These are phyloP conservation scores for Sphaeramia orbicularis DNA, from an alignment of 2,797 vertebrate species.

Conservation along the genomic window DNA sequence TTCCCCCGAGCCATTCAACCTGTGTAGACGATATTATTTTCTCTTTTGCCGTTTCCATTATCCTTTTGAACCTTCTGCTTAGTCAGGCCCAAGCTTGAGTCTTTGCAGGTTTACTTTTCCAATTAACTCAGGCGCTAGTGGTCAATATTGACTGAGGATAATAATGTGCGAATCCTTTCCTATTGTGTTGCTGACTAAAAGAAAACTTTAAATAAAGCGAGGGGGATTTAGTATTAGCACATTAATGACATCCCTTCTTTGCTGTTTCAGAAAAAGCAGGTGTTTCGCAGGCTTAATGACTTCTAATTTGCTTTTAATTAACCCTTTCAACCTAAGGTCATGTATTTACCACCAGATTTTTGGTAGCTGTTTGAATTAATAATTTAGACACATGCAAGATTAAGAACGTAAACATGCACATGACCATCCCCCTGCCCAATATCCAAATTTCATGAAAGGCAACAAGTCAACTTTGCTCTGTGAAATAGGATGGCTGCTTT, in stretches of 20 bases:
- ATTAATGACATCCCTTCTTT: conserved; percentile 78
- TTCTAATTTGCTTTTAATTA: conserved; percentile 88
- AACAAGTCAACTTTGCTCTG: conserved; percentile 70
- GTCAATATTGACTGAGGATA: conserved; percentile 85
- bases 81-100: conserved; percentile 54
- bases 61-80: conserved; percentile 75
- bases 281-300: conserved; percentile 83
- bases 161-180: conserved; percentile 75
- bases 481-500: conserved; percentile 59
- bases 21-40: conserved; percentile 72
- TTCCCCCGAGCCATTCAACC: conserved; percentile 74
- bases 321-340: conserved; percentile 77
- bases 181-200: conserved; percentile 75
- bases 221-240: conserved; percentile 79
- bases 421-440: neutral
- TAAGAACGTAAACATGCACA: conserved; percentile 34
- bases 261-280: conserved; percentile 80
- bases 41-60: conserved; percentile 66
- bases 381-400: conserved; percentile 41
- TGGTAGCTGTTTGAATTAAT: conserved; percentile 65
- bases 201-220: conserved; percentile 71
- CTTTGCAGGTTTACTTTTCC: conserved; percentile 80
- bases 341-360: conserved; percentile 55
- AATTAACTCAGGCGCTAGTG: conserved; percentile 77
- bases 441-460: conserved; percentile 48